Evolutionary conservation across 2,797 vertebrate genomes (phyloP), one percentile per base, ranked within the genome.

Genomic region (Coreius guichenoti): DNA sequence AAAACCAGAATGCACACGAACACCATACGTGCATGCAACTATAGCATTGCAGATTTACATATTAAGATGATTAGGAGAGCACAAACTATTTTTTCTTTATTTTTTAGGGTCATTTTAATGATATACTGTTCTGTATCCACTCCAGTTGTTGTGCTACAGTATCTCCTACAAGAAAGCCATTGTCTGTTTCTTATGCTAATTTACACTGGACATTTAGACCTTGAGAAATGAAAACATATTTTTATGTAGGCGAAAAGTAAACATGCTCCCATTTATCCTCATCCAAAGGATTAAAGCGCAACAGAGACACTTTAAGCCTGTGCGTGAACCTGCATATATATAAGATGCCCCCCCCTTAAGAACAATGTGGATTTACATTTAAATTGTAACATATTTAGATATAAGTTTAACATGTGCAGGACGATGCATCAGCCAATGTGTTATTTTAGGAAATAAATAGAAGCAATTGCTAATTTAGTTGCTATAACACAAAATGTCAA

Each of bases 1-100:
- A 68, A 80, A 80, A 77, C n/a, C 26, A 14, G 31, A 83, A 67
- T 69, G 58, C 33, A 76, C 68, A 47, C 3, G 8, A 67, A 65
- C 43, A 26, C 51, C 2, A 31, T 74, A 39, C 39, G 3, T 76
- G 31, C 73, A 63, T 36, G 78, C 26, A 21, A 77, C 13, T 54
- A 54, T 43, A 83, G 12, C 26, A 36, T 81, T 75, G 56, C 51
- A 23, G 73, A 43, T 75, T 69, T 68, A 45, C 6, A 29, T 31
- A 39, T 76, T 67, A 31, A 61, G 45, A 63, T 67, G 23, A 77
- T 77, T 54, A 67, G 33, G 13, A 8, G 21, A 36, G 8, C 31
- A 39, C 26, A 33, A 68, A 82, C 8, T 1, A 33, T 56, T 39
- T 76, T 23, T n/a, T 0, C 33, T 39, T 9, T 8, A 36, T 67